Evolutionary conservation across 2,888 invertebrate genomes (phyloP).

Genomic region (Villa cingulata): DNA sequence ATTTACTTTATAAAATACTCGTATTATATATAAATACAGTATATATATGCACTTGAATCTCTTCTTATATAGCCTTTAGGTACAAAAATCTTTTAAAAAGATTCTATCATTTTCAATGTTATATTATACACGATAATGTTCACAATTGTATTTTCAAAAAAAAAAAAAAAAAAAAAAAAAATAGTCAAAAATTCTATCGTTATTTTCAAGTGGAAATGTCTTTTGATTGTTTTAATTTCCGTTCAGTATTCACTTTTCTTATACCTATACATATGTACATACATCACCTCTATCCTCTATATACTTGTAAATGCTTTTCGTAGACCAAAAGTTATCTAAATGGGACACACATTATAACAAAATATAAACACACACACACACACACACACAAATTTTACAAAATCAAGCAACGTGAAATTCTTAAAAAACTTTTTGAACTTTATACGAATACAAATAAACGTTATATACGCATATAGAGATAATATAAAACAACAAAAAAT

Average conservation of each 20-base stretch:
- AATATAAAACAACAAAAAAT: too few species aligned
- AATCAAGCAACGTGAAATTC: background rate
- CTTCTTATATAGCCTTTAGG: background rate
- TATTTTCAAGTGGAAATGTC: slow-evolving; percentile 6
- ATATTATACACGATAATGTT: too few species aligned
- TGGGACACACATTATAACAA: background rate
- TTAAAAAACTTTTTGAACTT: background rate
- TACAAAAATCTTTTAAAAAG: background rate
- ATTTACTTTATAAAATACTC: too few species aligned
- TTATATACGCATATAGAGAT: background rate
- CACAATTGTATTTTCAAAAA: background rate
- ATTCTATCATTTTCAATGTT: too few species aligned
- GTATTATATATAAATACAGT: too few species aligned
- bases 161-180: too few species aligned
- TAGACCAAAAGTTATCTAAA: too few species aligned
- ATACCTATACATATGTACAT: too few species aligned
- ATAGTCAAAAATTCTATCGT: slow-evolving; percentile 1
- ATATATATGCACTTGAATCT: too few species aligned
- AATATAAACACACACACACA: background rate
- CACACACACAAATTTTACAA: background rate
- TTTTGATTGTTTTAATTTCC: slow-evolving; percentile 9
- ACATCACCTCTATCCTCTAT: too few species aligned
- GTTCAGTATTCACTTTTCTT: too few species aligned
- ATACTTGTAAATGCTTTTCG: too few species aligned
- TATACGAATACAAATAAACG: background rate